Base-by-base conservation (phyloP, 2,888 invertebrate genomes). In the Apodemia duryi region DNA sequence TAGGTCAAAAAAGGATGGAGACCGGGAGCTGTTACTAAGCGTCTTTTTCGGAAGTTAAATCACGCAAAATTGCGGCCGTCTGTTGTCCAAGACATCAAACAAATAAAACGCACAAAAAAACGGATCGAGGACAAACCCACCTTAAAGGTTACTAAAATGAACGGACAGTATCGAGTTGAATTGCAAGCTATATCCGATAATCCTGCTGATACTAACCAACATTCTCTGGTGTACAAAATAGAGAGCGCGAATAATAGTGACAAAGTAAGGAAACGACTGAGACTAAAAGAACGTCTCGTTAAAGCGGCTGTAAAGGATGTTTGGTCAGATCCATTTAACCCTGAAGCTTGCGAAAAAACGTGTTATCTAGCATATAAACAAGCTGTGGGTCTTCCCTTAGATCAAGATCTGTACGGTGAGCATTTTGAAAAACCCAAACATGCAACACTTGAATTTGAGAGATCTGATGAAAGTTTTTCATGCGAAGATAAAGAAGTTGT, bases 1-100 rank as follows among this genome's bases (percentile, higher is more conserved):
- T 63, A 90, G 88, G 76, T 82, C 3, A 69, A 73, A n/a, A 73
- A 75, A 49, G 86, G 86, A 43, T 91, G 91, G 91, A 84, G 75
- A 66, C 91, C 91, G 3, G 91, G 91, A 0, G 90, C 90, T 1
- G 82, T 91, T 66, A 82, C 88, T 0, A 86, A 84, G 64, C 78
- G 78, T 9, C 76, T 91, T 5, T 75, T 90, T 0, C 76, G 75
- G 41, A 78, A 80, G 68, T 72, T 90, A 6, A 84, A 82, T 35
- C 77, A 79, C 65, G 86, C 82, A 0, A 87, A 86, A 71, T 65
- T 65, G 11, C 68, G 68, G 46, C 76, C 72, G 21, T 72, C 71
- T 1, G 70, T 73, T 0, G 74, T 76, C 2, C 66, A 73, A 61
- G 69, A 68, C 29, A 66, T 71, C 1, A 79, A 74, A 65, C 76